A percentile compares a stretch with the other conserved stretches of the same genome.
phyloP scores from a whole-genome alignment of 1,140 invertebrate species.

The Nilaparvata lugens region DNA sequence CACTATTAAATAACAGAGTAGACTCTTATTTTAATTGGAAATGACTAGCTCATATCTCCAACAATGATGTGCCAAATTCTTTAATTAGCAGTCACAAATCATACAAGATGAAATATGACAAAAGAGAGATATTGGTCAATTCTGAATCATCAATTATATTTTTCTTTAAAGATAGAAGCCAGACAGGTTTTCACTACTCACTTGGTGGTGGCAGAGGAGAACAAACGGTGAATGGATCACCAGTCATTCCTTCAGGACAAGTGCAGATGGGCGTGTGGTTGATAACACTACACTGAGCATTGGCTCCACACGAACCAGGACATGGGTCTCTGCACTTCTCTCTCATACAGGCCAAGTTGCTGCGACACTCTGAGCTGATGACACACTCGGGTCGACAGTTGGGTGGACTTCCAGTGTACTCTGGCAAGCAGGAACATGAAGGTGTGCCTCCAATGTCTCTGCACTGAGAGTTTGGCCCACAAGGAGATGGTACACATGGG shows the following conservation, averaged over 20 bases:
- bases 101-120: no score
- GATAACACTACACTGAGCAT: slow-evolving; percentile 44
- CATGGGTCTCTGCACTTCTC: slow-evolving; percentile 63
- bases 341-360: slow-evolving; percentile 55
- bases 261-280: slow-evolving; percentile 45
- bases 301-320: slow-evolving; percentile 54
- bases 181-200: no score
- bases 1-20: no score
- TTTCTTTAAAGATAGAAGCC: no score
- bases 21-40: no score
- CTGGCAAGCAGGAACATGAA: slow-evolving; percentile 43
- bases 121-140: no score
- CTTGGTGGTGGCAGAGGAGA: slow-evolving; percentile 34
- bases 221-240: slow-evolving; percentile 48
- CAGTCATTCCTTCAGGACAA: slow-evolving; percentile 42
- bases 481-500: slow-evolving; percentile 42
- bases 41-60: no score
- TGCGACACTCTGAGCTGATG: slow-evolving; percentile 58
- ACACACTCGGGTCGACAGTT: slow-evolving; percentile 61
- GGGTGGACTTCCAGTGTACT: slow-evolving; percentile 52
- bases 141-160: no score
- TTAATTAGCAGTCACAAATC: no score
- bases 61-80: no score
- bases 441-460: slow-evolving; percentile 40
- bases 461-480: slow-evolving; percentile 46